Evolutionary conservation across 2,797 vertebrate genomes (phyloP).

Genomic region (Cyprinella venusta): DNA sequence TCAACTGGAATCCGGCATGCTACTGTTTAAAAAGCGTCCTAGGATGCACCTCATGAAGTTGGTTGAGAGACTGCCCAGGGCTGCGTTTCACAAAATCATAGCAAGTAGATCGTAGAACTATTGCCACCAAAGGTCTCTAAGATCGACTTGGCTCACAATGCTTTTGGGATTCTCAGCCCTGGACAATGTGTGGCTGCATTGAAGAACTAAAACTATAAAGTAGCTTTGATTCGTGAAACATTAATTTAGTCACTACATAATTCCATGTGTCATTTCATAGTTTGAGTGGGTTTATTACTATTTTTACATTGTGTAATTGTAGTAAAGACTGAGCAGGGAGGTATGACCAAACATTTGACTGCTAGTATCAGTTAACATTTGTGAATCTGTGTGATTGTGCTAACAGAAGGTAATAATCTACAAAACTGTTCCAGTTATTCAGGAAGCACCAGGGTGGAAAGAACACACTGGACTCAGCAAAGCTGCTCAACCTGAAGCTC

Average conservation of each 20-base stretch:
- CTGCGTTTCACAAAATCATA: too few relatives aligned
- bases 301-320: background rate
- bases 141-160: background rate
- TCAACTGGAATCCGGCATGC: too few relatives aligned
- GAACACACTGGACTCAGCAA: background rate
- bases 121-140: background rate
- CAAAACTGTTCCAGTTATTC: constrained; percentile 23
- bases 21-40: too few relatives aligned
- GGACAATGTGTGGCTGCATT: too few relatives aligned
- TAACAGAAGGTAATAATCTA: background rate
- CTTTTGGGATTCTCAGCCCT: background rate
- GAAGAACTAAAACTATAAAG: too few relatives aligned
- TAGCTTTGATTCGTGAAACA: background rate
- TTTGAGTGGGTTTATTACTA: background rate
- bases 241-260: background rate
- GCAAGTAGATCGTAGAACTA: background rate
- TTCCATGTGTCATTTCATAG: background rate
- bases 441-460: background rate
- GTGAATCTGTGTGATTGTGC: background rate
- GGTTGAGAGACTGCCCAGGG: background rate
- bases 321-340: background rate
- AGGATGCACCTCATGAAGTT: background rate
- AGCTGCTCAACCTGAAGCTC: constrained; percentile 25
- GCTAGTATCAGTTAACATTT: background rate
- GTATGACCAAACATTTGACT: background rate